Percentiles rank a stretch among this genome's conserved stretches.
Evolutionary conservation across 2,797 vertebrate species (phyloP).

Genomic region (Sebastes nivosus): DNA sequence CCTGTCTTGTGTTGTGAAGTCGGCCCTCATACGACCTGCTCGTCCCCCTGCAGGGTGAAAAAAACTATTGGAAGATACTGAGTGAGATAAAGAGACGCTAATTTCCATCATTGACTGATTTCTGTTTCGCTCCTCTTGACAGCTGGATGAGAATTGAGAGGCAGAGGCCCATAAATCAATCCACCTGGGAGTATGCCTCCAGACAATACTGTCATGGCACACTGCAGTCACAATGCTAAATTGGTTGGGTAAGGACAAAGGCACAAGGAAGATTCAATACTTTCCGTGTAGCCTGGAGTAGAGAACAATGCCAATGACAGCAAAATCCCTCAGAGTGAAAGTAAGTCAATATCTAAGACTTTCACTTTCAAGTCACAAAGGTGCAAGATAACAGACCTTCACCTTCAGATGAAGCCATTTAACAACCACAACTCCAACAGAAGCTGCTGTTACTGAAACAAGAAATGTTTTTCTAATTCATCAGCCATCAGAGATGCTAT

Average conservation of each 20-base stretch:
- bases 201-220: constrained; percentile 43
- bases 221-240: constrained; percentile 39
- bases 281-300: constrained; percentile 39
- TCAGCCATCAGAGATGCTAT: neutral
- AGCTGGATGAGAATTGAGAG: constrained; percentile 41
- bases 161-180: constrained; percentile 59
- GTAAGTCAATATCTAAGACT: constrained; percentile 6
- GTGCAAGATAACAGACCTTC: neutral
- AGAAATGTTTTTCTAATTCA: neutral
- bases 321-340: neutral
- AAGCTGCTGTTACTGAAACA: neutral
- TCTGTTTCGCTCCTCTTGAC: constrained; percentile 33
- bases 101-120: constrained; percentile 49
- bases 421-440: neutral
- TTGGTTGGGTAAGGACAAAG: constrained; percentile 56
- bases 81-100: constrained; percentile 27
- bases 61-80: constrained; percentile 7
- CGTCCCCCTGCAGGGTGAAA: neutral
- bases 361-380: neutral
- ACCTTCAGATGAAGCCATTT: neutral
- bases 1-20: neutral
- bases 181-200: constrained; percentile 35
- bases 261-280: constrained; percentile 43
- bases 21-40: neutral
- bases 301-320: constrained; percentile 21